phyloP scores from a whole-genome alignment of 2,113 vertebrate species.

The Globicephala melas region DNA sequence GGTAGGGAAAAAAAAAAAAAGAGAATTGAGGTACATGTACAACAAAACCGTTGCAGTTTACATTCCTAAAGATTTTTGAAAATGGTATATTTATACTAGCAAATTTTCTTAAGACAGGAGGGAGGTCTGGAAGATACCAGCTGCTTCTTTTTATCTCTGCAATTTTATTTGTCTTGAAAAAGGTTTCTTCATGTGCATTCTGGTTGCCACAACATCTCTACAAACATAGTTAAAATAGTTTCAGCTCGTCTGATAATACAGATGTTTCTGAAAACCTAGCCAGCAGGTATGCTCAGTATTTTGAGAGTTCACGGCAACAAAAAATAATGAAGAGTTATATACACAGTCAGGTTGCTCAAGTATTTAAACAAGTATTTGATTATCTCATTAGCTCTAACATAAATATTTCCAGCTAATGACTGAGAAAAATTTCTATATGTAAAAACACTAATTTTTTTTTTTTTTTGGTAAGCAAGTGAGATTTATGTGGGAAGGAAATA shows the following conservation, averaged over 20 bases:
- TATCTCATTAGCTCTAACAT: background rate
- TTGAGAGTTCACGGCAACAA: background rate
- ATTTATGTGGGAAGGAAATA: constrained; percentile 2
- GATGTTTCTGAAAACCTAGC: constrained; percentile 26
- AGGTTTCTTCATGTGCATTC: constrained; percentile 25
- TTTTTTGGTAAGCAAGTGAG: background rate
- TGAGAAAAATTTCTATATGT: background rate
- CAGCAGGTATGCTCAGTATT: background rate
- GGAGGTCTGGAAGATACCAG: background rate
- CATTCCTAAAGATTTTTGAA: background rate
- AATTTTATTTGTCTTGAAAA: constrained; percentile 28
- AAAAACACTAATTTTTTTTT: background rate
- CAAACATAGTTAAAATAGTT: constrained; percentile 45
- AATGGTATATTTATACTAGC: background rate
- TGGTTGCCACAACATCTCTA: background rate
- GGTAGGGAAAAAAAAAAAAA: background rate
- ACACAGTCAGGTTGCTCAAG: background rate
- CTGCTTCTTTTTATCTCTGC: constrained; percentile 29
- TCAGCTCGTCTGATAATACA: constrained; percentile 4
- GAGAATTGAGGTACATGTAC: background rate
- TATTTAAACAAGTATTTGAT: constrained; percentile 38
- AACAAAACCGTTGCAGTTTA: background rate
- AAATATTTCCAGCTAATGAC: constrained; percentile 13
- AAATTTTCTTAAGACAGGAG: background rate
- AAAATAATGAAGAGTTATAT: background rate